These are phyloP conservation scores for Caerostris extrusa DNA, from an alignment of 1,140 invertebrate species.

Conservation along the genomic window DNA sequence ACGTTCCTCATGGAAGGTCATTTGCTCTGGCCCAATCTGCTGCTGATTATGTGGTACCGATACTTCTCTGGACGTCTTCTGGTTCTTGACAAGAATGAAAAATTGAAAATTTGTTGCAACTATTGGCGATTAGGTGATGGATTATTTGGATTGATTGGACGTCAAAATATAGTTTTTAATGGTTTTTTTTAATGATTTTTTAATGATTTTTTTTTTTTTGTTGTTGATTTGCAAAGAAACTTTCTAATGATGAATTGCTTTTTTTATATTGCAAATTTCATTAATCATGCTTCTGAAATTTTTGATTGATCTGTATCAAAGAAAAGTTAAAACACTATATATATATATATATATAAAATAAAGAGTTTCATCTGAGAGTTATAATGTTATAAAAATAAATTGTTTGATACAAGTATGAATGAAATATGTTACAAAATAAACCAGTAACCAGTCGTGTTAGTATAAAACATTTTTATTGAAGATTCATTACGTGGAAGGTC, in stretches of 20 bases:
- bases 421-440: too few species aligned
- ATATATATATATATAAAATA: too few species aligned
- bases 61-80: background rate
- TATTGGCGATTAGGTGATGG: background rate
- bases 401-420: too few species aligned
- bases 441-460: background rate
- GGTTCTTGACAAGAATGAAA: background rate
- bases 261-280: background rate
- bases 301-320: background rate
- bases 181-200: background rate
- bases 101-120: background rate
- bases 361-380: too few species aligned
- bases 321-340: background rate
- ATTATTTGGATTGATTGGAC: background rate
- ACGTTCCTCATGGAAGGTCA: slow-evolving; percentile 15
- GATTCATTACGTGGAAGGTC: slow-evolving; percentile 27
- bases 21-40: background rate
- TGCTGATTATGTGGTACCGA: background rate
- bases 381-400: too few species aligned
- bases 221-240: background rate
- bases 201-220: background rate
- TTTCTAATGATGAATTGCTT: background rate
- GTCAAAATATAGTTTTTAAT: background rate
- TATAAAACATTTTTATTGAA: slow-evolving; percentile 11
- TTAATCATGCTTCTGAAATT: background rate